Evolutionary conservation across 2,888 invertebrate genomes (phyloP), one percentile per base, ranked within the genome.

Genomic region (Oligia latruncula): DNA sequence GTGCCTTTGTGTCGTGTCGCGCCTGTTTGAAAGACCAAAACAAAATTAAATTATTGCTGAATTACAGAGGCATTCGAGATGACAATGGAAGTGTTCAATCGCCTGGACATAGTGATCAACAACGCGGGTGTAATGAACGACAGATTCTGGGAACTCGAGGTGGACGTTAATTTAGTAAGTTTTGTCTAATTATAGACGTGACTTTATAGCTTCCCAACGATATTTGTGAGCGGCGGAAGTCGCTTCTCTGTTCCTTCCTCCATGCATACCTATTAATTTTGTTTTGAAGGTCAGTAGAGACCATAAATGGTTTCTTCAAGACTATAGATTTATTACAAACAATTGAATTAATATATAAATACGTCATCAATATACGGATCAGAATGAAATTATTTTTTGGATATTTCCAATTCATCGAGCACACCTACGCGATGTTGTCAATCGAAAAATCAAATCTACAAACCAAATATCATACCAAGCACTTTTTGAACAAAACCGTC

Each of bases 121-220:
- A 98, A 98, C 93, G 98, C 98, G 17, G 98, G 98, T 6, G 98
- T 98, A 65, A 98, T 98, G 97, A 98, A 98, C 92, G 98, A 98
- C 91, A 96, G 98, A 88, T 97, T 98, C 90, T 98, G 98, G 98
- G 98, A 98, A 91, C 95, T 98, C 23, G 97, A 98, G 95, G 97
- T 98, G 62, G 98, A 98, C 90, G 98, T 98, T 35, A 98, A 98
- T 95, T 96, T 98, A 94, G 98, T 98, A 95, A 97, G 97, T 92
- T 74, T 71, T 75, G 71, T 68, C 80, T 74, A 87, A 80, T 74
- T 68, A 80, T 77, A 78, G 77, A 80, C 67, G 77, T 73, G 71
- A 78, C 67, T 84, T 82, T 80, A 83, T 76, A 74, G 74, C 77
- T 87, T 81, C 23, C 29, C 20, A 43, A n/a, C 13, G 55, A 60